Evolutionary conservation across 2,113 vertebrate genomes (phyloP), one percentile per base, ranked within the genome.

Genomic region (Urocynchramus pylzowi): DNA sequence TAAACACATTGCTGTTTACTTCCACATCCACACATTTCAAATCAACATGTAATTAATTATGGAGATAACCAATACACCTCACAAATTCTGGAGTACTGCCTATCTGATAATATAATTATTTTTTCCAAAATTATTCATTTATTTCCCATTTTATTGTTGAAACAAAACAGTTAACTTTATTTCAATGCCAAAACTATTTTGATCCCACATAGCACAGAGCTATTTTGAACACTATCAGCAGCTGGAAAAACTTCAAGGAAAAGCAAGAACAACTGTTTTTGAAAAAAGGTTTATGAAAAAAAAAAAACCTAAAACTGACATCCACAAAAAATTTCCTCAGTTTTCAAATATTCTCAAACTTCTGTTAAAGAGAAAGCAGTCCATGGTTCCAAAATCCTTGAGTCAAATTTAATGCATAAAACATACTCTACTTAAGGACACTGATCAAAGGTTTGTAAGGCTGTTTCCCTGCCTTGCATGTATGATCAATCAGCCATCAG

Each of bases 31-130:
- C 0, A 0, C 54, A 81, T 87, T 93, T 88, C 56, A 87, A 84
- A 90, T 77, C 42, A 93, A 93, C 95, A 95, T 56, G 53, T 73
- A 96, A 96, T 95, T 91, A 95, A 83, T 21, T 63, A 16, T 71
- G 54, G 33, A 87, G 63, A 93, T 60, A 92, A 85, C 87, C 42
- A 81, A n/a, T 37, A 64, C 64, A 74, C 39, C 53, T 92, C 85
- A 78, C 2, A 5, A 92, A 88, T 91, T 89, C 49, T 17, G 47
- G 33, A 84, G 22, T 63, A 18, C 33, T 89, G 45, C 30, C 56
- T 60, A 74, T 30, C 24, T 1, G 0, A 69, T 83, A 90, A 82
- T 60, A 53, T 18, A 57, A 89, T 86, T 69, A 50, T 90, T 95
- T 95, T 95, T 92, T 41, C 35, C 4, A 41, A 57, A 93, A 70